Base-by-base conservation (phyloP, 2,797 vertebrate genomes). In the Pogonophryne albipinna region DNA sequence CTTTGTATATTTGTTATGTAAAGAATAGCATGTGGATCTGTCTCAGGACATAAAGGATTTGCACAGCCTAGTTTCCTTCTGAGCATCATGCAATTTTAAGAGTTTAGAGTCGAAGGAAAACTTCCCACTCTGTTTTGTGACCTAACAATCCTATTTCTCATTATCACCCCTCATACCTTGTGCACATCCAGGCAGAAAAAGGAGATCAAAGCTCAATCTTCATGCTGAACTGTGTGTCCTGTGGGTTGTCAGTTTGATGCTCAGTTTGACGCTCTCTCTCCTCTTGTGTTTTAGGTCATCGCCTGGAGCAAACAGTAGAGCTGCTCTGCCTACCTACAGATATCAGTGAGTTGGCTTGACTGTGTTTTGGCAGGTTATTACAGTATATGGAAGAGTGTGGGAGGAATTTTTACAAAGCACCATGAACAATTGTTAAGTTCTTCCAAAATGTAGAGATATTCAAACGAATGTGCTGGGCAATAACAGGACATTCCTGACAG, bases 301-400 rank as follows among this genome's bases (percentile, higher is more conserved):
- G 74, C 83, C 84, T 88, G 83, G 55, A 85, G 81, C 78, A 71
- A 74, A 82, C 53, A 65, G 49, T 78, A 52, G 78, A 88, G 82
- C 75, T 74, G 64, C 79, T 82, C 77, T 76, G 78, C 82, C 81
- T 72, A 67, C 81, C 76, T 78, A 82, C 84, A 5, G 46, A 87
- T 86, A 90, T 79, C 82, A 78, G 92, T 92, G 83, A 92, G 89
- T 90, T 74, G 42, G 63, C 31, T 68, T 71, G 59, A 49, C 59
- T 79, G 47, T 74, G 59, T 67, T 44, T 67, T 51, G 17, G 65
- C 69, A 79, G 38, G 27, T 61, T 83, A 50, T 78, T 66, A 71
- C 20, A 71, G 20, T 44, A 59, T 62, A 49, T 46, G 51, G 47
- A 67, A 51, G 12, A 41, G 20, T 31, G 45, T 67, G 55, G 61